Base-by-base conservation (phyloP, 2,888 invertebrate species). In the Anarsia innoxiella region DNA sequence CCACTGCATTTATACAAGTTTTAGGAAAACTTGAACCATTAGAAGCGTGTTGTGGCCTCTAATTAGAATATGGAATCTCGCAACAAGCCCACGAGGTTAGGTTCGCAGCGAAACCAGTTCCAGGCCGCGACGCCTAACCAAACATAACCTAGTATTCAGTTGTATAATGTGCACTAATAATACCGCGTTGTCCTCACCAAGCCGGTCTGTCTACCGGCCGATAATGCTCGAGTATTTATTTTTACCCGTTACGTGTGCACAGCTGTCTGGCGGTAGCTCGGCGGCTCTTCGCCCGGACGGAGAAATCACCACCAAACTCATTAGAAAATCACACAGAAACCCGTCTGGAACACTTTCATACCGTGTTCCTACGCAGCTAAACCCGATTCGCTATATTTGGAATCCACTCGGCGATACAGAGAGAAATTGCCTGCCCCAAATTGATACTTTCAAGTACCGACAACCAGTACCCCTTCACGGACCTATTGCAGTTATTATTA, bases 181-280 rank as follows among this genome's bases (percentile, higher is more conserved):
- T 82, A 82, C 58, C 67, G 62, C 66, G 58, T 68, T 71, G 77
- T 73, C 71, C 74, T 71, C 74, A 59, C 64, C 61, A 58, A 77
- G 74, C 73, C 76, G 78, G 80, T 70, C 69, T 78, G 79, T 79
- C 82, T 80, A 71, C 66, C 59, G 56, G 60, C 64, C 72, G 74
- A 77, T 80, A 80, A 75, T 78, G 76, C 73, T 63, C 69, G 71
- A 64, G 74, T 80, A 82, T 83, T 83, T 83, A 84, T 84, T 84
- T 83, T 82, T 84, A 83, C 76, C 67, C 80, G 70, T 84, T 83
- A 82, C 83, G 79, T 74, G 69, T 59, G 62, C 75, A 72, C 78
- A 78, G 82, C 82, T 82, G 80, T 79, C 79, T 70, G 67, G 9
- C 51, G 52, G 57, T 65, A n/a, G n/a, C 66, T 68, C 72, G 67